Conservation (phyloP, 2,888 invertebrate species). For the Junonia oenone region DNA sequence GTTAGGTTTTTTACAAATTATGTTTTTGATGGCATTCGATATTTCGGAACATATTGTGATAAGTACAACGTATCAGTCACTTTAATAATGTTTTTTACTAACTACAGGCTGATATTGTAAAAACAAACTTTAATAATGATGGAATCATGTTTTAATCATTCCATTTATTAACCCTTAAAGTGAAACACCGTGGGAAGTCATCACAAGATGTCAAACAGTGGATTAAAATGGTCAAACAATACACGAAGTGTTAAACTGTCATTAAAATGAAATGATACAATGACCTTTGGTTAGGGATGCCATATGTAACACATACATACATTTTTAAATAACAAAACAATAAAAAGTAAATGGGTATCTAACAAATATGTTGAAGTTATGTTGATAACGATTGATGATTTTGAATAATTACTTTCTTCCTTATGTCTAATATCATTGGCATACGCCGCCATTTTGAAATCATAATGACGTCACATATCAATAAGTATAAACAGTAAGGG, state of each 20-base stretch:
- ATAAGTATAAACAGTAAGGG: no score
- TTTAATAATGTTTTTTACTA: no score
- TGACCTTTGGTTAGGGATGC: conserved; percentile 15
- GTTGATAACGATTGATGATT: not conserved
- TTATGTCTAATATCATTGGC: no score
- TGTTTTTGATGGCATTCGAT: no score
- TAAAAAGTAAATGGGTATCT: not conserved
- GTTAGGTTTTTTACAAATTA: no score
- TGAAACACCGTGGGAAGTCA: not conserved
- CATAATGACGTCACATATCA: not conserved
- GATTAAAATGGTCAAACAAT: not conserved
- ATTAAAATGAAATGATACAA: conserved; percentile 10
- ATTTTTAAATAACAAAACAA: not conserved
- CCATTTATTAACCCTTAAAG: no score
- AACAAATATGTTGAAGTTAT: not conserved
- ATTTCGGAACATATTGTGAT: no score
- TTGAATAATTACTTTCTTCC: no score
- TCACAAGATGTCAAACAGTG: not conserved
- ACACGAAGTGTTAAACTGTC: conserved; percentile 7
- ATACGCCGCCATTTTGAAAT: not conserved
- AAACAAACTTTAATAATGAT: no score
- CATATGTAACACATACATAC: not conserved
- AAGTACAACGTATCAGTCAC: no score
- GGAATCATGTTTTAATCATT: no score
- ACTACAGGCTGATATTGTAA: no score